Conservation (phyloP, 2,113 vertebrate genomes). For the Odocoileus hemionus region DNA sequence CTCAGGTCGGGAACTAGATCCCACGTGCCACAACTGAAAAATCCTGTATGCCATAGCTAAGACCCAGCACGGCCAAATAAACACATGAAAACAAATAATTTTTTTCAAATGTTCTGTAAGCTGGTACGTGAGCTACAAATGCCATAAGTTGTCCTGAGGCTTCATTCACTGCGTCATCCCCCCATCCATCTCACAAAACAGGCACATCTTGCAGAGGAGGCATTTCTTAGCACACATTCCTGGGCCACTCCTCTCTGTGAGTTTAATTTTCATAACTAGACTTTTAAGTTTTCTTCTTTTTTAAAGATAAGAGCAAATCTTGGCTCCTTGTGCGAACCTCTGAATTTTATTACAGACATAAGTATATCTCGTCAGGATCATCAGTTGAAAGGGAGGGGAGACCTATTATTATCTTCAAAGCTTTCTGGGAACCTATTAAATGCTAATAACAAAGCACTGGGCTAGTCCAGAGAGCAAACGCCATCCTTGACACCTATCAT, state of each 20-base stretch:
- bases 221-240: not conserved
- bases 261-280: not conserved
- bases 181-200: not conserved
- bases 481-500: not conserved
- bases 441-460: constrained; percentile 50
- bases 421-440: constrained; percentile 49
- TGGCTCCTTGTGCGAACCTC: not conserved
- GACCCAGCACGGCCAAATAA: not conserved
- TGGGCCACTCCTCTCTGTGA: not conserved
- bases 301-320: constrained; percentile 45
- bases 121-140: not conserved
- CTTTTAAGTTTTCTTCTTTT: not conserved
- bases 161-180: not conserved
- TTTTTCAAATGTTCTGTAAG: not conserved
- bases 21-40: not conserved
- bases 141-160: not conserved
- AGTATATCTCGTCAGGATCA: not conserved
- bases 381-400: constrained; percentile 30
- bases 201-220: no score
- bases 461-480: not conserved
- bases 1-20: not conserved
- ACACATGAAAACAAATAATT: not conserved
- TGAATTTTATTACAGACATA: not conserved
- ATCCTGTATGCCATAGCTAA: not conserved
- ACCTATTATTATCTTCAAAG: constrained; percentile 66